A percentile compares a stretch with the other conserved stretches of the same genome.
Conservation (phyloP, 2,113 vertebrate genomes). For the Coregonus clupeaformis region DNA sequence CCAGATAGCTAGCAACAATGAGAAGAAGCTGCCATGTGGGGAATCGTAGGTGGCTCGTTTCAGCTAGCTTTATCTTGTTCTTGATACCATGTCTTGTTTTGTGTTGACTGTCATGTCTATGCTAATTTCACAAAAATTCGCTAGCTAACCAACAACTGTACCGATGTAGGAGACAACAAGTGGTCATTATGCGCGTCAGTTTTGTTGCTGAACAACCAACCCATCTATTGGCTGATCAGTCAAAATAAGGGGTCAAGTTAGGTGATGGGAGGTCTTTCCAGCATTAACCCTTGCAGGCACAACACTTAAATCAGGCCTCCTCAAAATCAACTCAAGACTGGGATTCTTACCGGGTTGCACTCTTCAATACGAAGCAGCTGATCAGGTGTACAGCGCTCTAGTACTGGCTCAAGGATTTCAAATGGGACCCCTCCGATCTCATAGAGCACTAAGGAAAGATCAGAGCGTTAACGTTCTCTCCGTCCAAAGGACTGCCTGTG, state of each 20-base stretch:
- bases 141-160: not conserved
- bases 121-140: too few species aligned
- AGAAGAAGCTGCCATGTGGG: not conserved
- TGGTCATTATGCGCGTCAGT: not conserved
- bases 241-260: not conserved
- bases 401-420: slow-evolving; percentile 87
- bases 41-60: too few species aligned
- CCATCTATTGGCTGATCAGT: not conserved
- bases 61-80: too few species aligned
- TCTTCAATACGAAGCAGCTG: slow-evolving; percentile 86
- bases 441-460: slow-evolving; percentile 75
- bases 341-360: slow-evolving; percentile 81
- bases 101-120: too few species aligned
- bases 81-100: too few species aligned
- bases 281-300: not conserved
- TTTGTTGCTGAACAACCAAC: too few species aligned
- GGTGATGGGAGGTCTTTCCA: not conserved
- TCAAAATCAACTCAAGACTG: not conserved
- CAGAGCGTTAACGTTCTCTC: not conserved
- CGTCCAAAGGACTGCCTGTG: not conserved
- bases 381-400: slow-evolving; percentile 83
- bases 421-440: slow-evolving; percentile 88
- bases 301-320: not conserved
- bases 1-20: too few species aligned
- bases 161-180: too few species aligned